Conservation (phyloP, 2,888 invertebrate species). For the Heliconius erato region DNA sequence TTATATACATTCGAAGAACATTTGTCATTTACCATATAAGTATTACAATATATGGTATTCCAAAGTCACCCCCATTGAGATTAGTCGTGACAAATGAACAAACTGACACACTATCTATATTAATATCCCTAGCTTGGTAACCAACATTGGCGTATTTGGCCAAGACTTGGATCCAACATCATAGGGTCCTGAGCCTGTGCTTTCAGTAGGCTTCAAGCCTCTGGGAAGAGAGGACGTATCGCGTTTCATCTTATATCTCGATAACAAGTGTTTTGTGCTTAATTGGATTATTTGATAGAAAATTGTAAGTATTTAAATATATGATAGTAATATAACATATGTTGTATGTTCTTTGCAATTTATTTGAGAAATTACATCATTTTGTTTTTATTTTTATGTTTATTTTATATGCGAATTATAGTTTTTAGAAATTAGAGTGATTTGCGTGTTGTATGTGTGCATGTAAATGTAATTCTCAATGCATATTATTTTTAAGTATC, state of each 20-base stretch:
- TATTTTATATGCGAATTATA: not conserved
- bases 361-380: not conserved
- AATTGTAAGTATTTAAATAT: conserved; percentile 42
- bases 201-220: conserved; percentile 35
- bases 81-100: conserved; percentile 22
- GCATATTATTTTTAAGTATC: no score
- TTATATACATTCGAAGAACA: not conserved
- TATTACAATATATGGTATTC: not conserved
- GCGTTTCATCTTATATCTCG: conserved; percentile 2
- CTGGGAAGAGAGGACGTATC: conserved; percentile 26
- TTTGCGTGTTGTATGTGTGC: not conserved
- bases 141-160: not conserved
- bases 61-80: conserved; percentile 9
- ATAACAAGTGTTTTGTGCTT: conserved; percentile 39
- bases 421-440: no score
- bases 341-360: not conserved
- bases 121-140: not conserved
- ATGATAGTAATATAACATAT: not conserved
- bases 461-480: no score
- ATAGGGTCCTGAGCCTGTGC: conserved; percentile 33
- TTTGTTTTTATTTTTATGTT: not conserved
- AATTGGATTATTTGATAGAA: conserved; percentile 38
- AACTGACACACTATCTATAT: conserved; percentile 19
- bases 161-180: conserved; percentile 19
- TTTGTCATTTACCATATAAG: not conserved